A percentile compares a stretch with the other conserved stretches of the same genome.
These are phyloP conservation scores for Lepidurus arcticus DNA, from an alignment of 1,140 invertebrate species.

Conservation along the genomic window DNA sequence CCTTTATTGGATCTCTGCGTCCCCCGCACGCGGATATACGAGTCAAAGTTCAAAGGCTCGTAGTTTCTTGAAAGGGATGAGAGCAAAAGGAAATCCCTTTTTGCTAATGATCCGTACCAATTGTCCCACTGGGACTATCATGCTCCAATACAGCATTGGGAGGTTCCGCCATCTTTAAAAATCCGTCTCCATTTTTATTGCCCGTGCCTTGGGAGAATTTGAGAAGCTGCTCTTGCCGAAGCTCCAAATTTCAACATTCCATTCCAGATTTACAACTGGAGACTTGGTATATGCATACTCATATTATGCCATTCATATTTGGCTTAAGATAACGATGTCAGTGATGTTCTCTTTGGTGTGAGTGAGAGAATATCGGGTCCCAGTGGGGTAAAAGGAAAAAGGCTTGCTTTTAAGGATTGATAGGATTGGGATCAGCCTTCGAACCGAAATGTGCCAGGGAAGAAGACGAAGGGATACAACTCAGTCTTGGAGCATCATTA, in stretches of 20 bases:
- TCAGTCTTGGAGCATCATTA: conserved; percentile 15
- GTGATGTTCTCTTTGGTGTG: neutral
- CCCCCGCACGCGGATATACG: neutral
- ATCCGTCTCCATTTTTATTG: neutral
- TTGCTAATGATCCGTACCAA: neutral
- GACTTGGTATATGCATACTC: neutral
- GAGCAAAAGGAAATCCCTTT: neutral
- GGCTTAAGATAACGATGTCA: neutral
- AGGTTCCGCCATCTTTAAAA: neutral
- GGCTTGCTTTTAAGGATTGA: neutral
- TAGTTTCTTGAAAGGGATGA: too few relatives aligned
- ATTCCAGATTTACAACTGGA: neutral
- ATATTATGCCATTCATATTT: neutral
- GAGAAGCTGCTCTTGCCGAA: neutral
- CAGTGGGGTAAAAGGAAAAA: neutral
- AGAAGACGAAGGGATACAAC: neutral
- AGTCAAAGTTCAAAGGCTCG: neutral
- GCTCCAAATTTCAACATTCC: neutral
- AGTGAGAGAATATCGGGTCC: neutral
- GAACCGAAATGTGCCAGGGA: conserved; percentile 13
- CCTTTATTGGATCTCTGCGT: neutral
- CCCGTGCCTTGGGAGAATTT: neutral
- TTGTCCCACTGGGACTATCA: neutral
- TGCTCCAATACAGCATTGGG: neutral
- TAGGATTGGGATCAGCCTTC: conserved; percentile 5